Base-by-base conservation (phyloP, 1,140 invertebrate species). In the Drosophila quadrilineata region DNA sequence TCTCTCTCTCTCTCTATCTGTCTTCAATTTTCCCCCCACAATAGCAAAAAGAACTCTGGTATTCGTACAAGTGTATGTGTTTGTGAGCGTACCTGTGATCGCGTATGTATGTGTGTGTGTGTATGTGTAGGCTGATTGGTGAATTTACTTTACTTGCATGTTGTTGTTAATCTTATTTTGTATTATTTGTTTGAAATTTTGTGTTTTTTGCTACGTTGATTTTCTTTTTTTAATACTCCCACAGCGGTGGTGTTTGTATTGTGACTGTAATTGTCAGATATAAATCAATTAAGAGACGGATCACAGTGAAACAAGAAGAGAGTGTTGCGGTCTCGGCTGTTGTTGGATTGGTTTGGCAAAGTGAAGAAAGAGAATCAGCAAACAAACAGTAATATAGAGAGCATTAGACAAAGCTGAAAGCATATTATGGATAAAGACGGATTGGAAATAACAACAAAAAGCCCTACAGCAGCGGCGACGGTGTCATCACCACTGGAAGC, bases 341-440 rank as follows among this genome's bases (percentile, higher is more conserved):
- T 75, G 73, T 71, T 29, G 31, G 28, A 22, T 50, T 64, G 50
- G 46, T 58, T 50, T 64, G 50, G 46, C 53, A 31, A 40, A 31
- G 60, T 46, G 48, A 48, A 66, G 68, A 38, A 35, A 56, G 53
- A 69, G 41, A 43, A n/a, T n/a, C 50, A 48, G 33, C n/a, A n/a
- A n/a, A n/a, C n/a, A 48, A 57, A 38, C 59, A 56, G 49, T 53
- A 31, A 17, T 31, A 54, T 48, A 40, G 54, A 36, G 56, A 70
- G 49, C 72, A 56, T 38, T 29, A 64, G 50, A 52, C 28, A 62
- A 67, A 59, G 71, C 74, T 76, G 79, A 79, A 52, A 75, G 66
- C 70, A 60, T 80, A 87, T 88, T 88, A 88, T 88, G 87, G 87
- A 88, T 88, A 88, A 84, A 74, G 75, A 86, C 43, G 71, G 85